Evolutionary conservation across 2,888 invertebrate genomes (phyloP).

Genomic region (Eurois occulta): DNA sequence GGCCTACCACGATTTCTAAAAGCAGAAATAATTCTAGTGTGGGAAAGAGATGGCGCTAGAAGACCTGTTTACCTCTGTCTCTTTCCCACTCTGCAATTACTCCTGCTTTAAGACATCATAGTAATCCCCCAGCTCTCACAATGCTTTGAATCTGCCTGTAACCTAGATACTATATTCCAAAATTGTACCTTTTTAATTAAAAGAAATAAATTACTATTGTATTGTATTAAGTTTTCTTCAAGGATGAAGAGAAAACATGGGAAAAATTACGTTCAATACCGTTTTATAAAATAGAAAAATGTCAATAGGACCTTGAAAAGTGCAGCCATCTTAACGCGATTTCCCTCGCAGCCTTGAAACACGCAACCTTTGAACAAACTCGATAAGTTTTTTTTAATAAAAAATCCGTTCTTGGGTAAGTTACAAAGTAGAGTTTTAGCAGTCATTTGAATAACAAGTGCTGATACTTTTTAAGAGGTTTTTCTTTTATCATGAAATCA

Average conservation of each 20-base stretch:
- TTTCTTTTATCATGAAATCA: not conserved
- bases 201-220: no score
- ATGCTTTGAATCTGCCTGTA: no score
- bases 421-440: not conserved
- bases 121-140: no score
- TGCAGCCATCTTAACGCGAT: slow-evolving; percentile 23
- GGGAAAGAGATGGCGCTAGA: no score
- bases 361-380: slow-evolving; percentile 27
- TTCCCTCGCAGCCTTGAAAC: slow-evolving; percentile 25
- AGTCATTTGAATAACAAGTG: not conserved
- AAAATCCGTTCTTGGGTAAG: not conserved
- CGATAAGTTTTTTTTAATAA: slow-evolving; percentile 7
- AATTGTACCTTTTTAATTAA: no score
- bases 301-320: slow-evolving; percentile 33
- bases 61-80: no score
- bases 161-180: no score
- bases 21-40: no score
- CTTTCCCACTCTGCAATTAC: no score
- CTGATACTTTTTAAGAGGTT: not conserved
- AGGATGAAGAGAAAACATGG: not conserved
- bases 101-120: no score
- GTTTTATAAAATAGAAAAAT: slow-evolving; percentile 5
- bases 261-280: slow-evolving; percentile 1
- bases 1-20: no score
- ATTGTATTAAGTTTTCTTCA: not conserved